Base-by-base conservation (phyloP, 2,888 invertebrate species). In the Cybosia mesomella region DNA sequence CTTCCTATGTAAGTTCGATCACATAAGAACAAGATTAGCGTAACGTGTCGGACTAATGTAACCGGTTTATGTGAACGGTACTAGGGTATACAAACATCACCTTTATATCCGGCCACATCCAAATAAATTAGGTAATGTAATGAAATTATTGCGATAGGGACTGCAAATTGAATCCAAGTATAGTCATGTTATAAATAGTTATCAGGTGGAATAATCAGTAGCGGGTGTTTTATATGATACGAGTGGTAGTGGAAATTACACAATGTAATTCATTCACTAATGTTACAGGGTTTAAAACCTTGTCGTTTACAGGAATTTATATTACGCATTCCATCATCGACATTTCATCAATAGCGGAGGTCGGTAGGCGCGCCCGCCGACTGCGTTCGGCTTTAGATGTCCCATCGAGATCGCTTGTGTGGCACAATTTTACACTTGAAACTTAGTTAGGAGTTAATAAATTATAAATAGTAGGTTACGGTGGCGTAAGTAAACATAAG, bases 1-100 rank as follows among this genome's bases (percentile, higher is more conserved):
- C 94, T 95, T 94, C 94, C 95, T 93, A 90, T 91, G 91, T 93
- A 92, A 92, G 92, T 89, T 89, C 89, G 89, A 89, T 88, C 89
- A 84, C 82, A 80, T 87, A 86, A 86, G 86, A 85, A 83, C 88
- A 85, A 85, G 82, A 85, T 85, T 89, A 88, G 87, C 79, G 81
- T 89, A 85, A 83, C 72, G 72, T 84, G 83, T 85, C 85, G 82
- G 86, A 83, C 73, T 87, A 83, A 85, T 73, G 84, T 84, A 80
- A 84, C 81, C 76, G 83, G 81, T 79, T 75, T 81, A 80, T 72
- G 85, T 87, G 89, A 88, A 85, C 86, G 88, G 90, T 83, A 82
- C 86, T 88, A 92, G 90, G 92, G 90, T 90, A 88, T 83, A 83
- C 86, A 84, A 83, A 79, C 85, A 84, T 85, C 88, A 89, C 87